Evolutionary conservation across 2,113 vertebrate genomes (phyloP), one percentile per base, ranked within the genome.

Genomic region (Antennarius striatus): DNA sequence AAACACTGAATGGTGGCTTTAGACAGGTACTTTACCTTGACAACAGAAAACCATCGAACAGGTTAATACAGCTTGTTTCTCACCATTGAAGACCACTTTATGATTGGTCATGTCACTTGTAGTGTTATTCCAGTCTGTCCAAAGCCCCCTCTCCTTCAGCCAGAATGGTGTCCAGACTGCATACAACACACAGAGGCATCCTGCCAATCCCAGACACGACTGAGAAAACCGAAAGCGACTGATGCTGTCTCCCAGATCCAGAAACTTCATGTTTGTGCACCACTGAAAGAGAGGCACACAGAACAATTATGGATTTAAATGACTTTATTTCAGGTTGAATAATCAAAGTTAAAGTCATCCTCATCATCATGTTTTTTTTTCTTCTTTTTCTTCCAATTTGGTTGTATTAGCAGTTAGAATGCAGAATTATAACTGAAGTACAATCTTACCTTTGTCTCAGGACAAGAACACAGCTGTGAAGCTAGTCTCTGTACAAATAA

Each of bases 111-210:
- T 66, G 29, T 81, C 69, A 12, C 30, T 48, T 14, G 22, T 56
- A 11, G 84, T 88, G 58, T 59, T 42, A 28, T 91, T 92, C 74
- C 50, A 65, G 6, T 50, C 32, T 0, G 70, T 28, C 93, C 93
- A 94, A 45, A 93, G 84, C 52, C 93, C 92, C 22, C 3, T 7
- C 3, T 74, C 56, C 11, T 82, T 85, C 45, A 93, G 73, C 93
- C 93, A 94, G 65, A 56, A 77, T 0, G 91, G 89, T 2, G 84
- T 88, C 77, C 86, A 93, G 30, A 93, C 89, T 0, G 93, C 86
- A 0, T 87, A 93, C 57, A 66, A 65, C 61, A 94, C 81, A 55
- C 78, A 91, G 49, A 91, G 52, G 67, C 91, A 92, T 9, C 93
- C 93, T 8, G 45, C 43, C 28, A 93, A 56, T 2, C 91, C 93